Conservation (phyloP, 2,888 invertebrate genomes). For the Thereva nobilitata region DNA sequence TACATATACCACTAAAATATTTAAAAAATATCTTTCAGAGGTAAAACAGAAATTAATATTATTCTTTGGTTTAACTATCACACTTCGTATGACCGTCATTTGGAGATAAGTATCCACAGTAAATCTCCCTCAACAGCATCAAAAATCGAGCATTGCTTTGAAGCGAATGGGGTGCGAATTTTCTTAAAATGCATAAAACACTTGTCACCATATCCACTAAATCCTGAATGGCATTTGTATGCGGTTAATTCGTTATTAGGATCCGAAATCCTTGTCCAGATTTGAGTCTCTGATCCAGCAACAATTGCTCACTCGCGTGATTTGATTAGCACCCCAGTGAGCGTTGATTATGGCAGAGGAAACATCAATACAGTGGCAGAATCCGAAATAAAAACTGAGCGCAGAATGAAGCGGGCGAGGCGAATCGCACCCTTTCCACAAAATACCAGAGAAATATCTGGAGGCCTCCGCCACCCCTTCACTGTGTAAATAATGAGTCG, state of each 20-base stretch:
- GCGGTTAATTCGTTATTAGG: conserved; percentile 36
- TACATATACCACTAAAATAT: too few species aligned
- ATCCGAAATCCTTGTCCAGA: conserved; percentile 17
- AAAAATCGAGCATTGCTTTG: not conserved
- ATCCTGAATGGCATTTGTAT: conserved; percentile 43
- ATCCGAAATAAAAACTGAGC: conserved; percentile 3
- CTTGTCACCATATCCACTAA: conserved; percentile 28
- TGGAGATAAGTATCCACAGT: too few species aligned
- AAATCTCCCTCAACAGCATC: too few species aligned
- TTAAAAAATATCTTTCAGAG: too few species aligned
- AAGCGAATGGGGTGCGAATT: conserved; percentile 6
- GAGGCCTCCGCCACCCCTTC: conserved; percentile 4
- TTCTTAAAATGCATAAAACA: conserved; percentile 4
- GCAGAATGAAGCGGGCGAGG: not conserved
- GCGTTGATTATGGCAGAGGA: conserved; percentile 24
- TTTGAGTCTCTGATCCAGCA: conserved; percentile 20
- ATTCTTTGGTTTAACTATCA: too few species aligned
- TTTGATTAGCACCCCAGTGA: conserved; percentile 31
- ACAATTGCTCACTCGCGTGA: conserved; percentile 39
- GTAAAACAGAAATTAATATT: too few species aligned
- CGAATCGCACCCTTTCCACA: too few species aligned
- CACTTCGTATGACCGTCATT: too few species aligned
- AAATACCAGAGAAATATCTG: too few species aligned
- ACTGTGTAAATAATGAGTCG: conserved; percentile 54
- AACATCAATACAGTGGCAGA: conserved; percentile 21